Base-by-base conservation (phyloP, 2,797 vertebrate genomes). In the Enteromius fasciolatus region DNA sequence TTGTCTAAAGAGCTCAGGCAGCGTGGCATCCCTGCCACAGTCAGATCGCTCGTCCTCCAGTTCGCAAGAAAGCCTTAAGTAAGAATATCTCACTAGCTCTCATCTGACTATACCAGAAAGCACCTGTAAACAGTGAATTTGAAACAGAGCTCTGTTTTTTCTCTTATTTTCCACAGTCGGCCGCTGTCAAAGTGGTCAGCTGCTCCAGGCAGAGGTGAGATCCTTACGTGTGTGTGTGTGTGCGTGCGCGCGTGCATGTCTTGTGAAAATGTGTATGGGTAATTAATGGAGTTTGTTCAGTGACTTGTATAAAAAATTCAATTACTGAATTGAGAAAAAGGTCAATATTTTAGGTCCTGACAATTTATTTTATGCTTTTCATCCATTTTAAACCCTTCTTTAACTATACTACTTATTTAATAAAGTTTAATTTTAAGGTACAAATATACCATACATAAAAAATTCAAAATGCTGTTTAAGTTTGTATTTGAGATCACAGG, bases 21-120 rank as follows among this genome's bases (percentile, higher is more conserved):
- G 98, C 6, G 94, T 97, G 83, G 96, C 97, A 17, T 99, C 98
- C 20, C 97, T 99, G 81, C 98, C 97, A 41, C 97, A 98, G 86
- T 98, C 97, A 73, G 98, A 99, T 91, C 95, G 97, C 78, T 99
- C 97, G n/a, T 99, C 98, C 7, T 99, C 98, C 33, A 98, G 97
- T 83, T 99, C 98, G 52, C 98, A 99, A 87, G 98, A 99, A 92
- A 99, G 98, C 90, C 96, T 99, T 86, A 99, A 99, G 98, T 99
- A 96, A 96, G 92, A 57, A 73, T 23, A n/a, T 73, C 11, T 70
- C 28, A 84, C 23, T 12, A 0, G 28, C 3, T 25, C 25, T 20
- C 28, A 33, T 52, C 9, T 8, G 3, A 25, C 18, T 70, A 48
- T 39, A 48, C 1, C 23, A 31, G 57, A 74, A 12, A 12, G 20